These are phyloP conservation scores for Scyliorhinus canicula DNA, from an alignment of 2,797 vertebrate species.

Conservation along the genomic window DNA sequence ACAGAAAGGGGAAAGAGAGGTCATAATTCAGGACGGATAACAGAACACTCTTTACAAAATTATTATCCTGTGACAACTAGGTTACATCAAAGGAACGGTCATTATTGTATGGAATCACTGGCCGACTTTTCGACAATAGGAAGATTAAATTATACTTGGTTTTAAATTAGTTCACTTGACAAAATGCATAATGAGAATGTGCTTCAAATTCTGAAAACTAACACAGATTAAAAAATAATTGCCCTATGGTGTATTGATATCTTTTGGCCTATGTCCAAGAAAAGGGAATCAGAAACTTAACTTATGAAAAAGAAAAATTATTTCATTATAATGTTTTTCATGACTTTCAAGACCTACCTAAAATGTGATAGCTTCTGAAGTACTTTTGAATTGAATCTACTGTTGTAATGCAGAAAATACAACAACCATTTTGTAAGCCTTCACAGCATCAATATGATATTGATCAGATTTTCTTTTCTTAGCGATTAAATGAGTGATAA, in stretches of 20 bases:
- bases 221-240: neutral
- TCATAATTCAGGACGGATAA: neutral
- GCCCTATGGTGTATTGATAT: neutral
- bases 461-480: no score
- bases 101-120: neutral
- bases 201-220: conserved; percentile 5
- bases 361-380: no score
- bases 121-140: neutral
- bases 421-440: no score
- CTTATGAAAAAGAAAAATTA: no score
- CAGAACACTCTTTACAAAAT: neutral
- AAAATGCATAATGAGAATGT: conserved; percentile 20
- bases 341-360: no score
- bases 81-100: neutral
- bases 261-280: neutral
- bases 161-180: conserved; percentile 18
- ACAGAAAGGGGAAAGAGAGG: neutral
- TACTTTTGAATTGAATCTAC: no score
- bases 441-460: no score
- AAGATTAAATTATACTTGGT: conserved; percentile 8
- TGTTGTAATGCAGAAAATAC: no score
- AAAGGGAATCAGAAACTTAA: neutral
- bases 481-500: no score
- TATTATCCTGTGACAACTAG: neutral
- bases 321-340: no score